Percentiles rank a stretch among this genome's conserved stretches.
phyloP scores from a whole-genome alignment of 2,797 vertebrate species.

The Phataginus tetradactyla region DNA sequence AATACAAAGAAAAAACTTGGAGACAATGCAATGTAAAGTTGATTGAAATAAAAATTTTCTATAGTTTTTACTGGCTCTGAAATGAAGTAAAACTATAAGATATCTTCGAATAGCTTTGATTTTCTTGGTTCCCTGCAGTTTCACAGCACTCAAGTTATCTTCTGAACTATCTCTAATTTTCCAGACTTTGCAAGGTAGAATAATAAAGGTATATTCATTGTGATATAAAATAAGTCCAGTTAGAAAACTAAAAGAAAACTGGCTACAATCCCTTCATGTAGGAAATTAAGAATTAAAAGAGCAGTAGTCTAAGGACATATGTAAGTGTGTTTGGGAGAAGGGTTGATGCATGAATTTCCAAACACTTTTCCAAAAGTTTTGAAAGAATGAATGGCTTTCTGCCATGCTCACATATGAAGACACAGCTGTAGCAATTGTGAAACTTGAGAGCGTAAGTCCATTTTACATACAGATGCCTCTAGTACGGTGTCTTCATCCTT shows the following conservation, averaged over 20 bases:
- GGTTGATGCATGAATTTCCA: background rate
- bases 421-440: accelerated
- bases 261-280: background rate
- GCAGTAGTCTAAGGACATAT: background rate
- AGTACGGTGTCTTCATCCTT: background rate
- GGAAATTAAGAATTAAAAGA: background rate
- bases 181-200: background rate
- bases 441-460: background rate
- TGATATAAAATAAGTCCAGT: background rate
- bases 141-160: background rate
- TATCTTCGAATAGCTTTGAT: background rate
- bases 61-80: background rate
- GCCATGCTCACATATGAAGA: background rate
- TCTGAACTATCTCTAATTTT: background rate
- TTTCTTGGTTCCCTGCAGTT: background rate
- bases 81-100: background rate
- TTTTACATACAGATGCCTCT: background rate
- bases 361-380: background rate
- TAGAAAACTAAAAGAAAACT: background rate
- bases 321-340: background rate
- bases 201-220: background rate
- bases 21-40: background rate
- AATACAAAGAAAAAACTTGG: background rate
- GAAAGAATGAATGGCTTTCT: background rate
- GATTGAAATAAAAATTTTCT: background rate